These are phyloP conservation scores for Tigriopus japonicus DNA, from an alignment of 1,140 invertebrate species.

Conservation along the genomic window DNA sequence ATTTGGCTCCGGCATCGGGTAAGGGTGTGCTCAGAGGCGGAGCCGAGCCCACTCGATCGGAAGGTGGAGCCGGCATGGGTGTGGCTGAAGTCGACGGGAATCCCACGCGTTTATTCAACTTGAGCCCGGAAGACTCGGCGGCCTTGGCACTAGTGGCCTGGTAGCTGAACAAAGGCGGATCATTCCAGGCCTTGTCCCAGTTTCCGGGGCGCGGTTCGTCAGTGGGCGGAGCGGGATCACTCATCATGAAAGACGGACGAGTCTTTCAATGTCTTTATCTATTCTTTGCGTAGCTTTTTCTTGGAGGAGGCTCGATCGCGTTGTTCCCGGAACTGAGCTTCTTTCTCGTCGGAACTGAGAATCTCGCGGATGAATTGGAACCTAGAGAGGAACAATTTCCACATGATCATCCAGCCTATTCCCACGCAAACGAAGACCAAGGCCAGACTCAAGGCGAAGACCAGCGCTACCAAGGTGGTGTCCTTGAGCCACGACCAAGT, in stretches of 20 bases:
- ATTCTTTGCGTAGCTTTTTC: not conserved
- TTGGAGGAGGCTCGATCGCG: not conserved
- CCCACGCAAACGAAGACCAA: not conserved
- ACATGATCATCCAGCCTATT: conserved; percentile 10
- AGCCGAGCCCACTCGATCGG: not conserved
- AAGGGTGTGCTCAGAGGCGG: not conserved
- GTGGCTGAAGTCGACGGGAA: not conserved
- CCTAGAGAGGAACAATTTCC: conserved; percentile 11
- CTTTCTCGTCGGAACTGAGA: not conserved
- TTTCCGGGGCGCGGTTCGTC: not conserved
- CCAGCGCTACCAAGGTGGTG: too few species aligned
- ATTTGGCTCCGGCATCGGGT: not conserved
- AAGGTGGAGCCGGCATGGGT: not conserved
- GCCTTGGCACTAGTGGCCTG: not conserved
- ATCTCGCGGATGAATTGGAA: conserved; percentile 8
- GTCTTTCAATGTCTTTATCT: not conserved
- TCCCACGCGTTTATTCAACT: not conserved
- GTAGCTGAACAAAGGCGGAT: not conserved
- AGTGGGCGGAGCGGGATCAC: too few species aligned
- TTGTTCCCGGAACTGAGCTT: not conserved
- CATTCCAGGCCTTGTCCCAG: conserved; percentile 7
- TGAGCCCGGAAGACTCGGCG: not conserved
- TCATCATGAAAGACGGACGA: too few species aligned
- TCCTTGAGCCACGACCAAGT: too few species aligned
- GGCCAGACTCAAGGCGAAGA: not conserved